Conservation (phyloP, 2,888 invertebrate genomes). For the Graphium colonna region DNA sequence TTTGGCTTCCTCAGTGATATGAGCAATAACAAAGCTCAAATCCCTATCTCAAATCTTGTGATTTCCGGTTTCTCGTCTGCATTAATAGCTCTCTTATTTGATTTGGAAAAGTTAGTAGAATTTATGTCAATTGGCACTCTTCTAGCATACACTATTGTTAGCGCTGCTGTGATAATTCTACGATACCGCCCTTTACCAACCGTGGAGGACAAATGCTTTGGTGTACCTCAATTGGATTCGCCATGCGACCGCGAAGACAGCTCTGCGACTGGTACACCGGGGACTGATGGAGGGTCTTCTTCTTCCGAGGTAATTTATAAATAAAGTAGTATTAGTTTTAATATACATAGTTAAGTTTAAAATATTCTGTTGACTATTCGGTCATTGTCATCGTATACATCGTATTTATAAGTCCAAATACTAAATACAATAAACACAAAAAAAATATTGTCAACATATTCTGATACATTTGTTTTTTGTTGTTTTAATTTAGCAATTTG, state of each 20-base stretch:
- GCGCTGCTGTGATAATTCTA: slow-evolving; percentile 92
- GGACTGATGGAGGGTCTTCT: slow-evolving; percentile 80
- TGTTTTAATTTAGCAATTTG: too few species aligned
- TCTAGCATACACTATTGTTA: slow-evolving; percentile 94
- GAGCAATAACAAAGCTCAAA: slow-evolving; percentile 86
- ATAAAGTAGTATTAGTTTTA: too few species aligned
- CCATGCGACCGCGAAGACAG: slow-evolving; percentile 80
- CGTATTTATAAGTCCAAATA: too few species aligned
- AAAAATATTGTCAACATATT: too few species aligned
- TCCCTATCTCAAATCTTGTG: slow-evolving; percentile 87
- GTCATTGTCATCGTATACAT: too few species aligned
- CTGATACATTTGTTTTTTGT: too few species aligned
- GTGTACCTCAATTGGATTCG: slow-evolving; percentile 73
- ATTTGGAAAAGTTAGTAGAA: slow-evolving; percentile 93
- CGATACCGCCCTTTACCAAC: slow-evolving; percentile 85
- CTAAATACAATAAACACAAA: too few species aligned
- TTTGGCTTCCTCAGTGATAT: slow-evolving; percentile 90
- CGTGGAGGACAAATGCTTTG: slow-evolving; percentile 69
- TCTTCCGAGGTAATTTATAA: slow-evolving; percentile 65
- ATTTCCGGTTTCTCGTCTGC: slow-evolving; percentile 89
- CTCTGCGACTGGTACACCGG: slow-evolving; percentile 82
- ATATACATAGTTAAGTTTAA: too few species aligned
- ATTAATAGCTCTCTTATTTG: slow-evolving; percentile 90
- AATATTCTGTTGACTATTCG: too few species aligned
- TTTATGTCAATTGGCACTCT: slow-evolving; percentile 96